A percentile compares a stretch with the other conserved stretches of the same genome.
These are phyloP conservation scores for Cheumatopsyche charites DNA, from an alignment of 1,140 invertebrate species.

Conservation along the genomic window DNA sequence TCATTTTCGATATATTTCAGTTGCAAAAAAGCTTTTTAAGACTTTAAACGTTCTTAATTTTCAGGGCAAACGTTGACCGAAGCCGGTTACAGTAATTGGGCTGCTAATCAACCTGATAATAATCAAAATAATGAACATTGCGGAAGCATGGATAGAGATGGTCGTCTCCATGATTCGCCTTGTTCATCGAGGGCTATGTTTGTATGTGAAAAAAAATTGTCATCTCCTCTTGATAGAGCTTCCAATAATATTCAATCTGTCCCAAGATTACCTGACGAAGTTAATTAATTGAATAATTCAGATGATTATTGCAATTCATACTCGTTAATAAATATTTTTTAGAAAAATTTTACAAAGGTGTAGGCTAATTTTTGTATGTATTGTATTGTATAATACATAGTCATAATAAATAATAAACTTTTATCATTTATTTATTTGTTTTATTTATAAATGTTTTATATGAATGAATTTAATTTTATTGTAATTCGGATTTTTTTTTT, in stretches of 20 bases:
- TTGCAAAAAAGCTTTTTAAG: neutral
- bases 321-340: too few relatives aligned
- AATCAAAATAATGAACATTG: constrained; percentile 49
- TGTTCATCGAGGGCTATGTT: constrained; percentile 51
- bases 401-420: too few relatives aligned
- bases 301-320: too few relatives aligned
- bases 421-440: too few relatives aligned
- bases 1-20: neutral
- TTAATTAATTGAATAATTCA: neutral
- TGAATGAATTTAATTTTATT: too few relatives aligned
- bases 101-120: constrained; percentile 42
- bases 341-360: too few relatives aligned
- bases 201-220: constrained; percentile 50
- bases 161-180: constrained; percentile 49
- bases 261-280: neutral
- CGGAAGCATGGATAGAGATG: constrained; percentile 52
- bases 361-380: too few relatives aligned
- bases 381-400: too few relatives aligned
- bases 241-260: neutral
- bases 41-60: constrained; percentile 9
- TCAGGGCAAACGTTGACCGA: constrained; percentile 41
- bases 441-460: too few relatives aligned
- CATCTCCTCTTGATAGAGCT: neutral
- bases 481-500: too few relatives aligned
- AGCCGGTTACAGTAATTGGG: constrained; percentile 52